Base-by-base conservation (phyloP, 2,888 invertebrate species). In the Caenorhabditis sp. region DNA sequence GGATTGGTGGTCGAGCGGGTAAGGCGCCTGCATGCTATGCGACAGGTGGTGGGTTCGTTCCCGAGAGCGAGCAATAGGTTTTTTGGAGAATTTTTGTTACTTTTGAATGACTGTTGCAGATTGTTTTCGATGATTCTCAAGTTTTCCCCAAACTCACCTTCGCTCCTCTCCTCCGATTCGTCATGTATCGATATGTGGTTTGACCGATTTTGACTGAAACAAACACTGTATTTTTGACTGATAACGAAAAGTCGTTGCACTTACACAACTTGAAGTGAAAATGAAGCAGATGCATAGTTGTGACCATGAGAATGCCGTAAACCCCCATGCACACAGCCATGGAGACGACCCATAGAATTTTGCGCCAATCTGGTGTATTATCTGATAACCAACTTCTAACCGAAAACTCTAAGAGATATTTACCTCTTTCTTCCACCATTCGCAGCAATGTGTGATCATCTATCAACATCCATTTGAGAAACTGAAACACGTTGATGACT, bases 191-290 rank as follows among this genome's bases (percentile, higher is more conserved):
- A 69, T 87, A 87, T 1, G 87, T 86, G 6, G 86, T 86, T 38
- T 79, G 64, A 24, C 86, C 86, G 3, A 49, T 22, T 68, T 79
- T 68, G 8, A 79, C 87, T 87, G 86, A 35, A 87, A 82, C 26
- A 16, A n/a, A 59, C 10, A 49, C 19, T 38, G 38, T 44, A 47
- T 24, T 41, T n/a, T n/a, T n/a, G n/a, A n/a, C n/a, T 8, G 35
- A 31, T 31, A 4, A 31, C 31, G 7, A 31, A 31, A 4, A 31
- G 31, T 31, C 31, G 7, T 31, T 24, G 3, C 63, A 80, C 86
- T 77, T 44, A 87, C 89, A 80, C 10, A 90, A 76, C 74, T 77
- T 80, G 28, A 87, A 56, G 64, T 90, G 90, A 56, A 90, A 90
- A 35, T 61, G 58, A n/a, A 90, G 82, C 16, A 90, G 61, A 73